Evolutionary conservation across 1,140 invertebrate genomes (phyloP).

Genomic region (Sycophaga agraensis): DNA sequence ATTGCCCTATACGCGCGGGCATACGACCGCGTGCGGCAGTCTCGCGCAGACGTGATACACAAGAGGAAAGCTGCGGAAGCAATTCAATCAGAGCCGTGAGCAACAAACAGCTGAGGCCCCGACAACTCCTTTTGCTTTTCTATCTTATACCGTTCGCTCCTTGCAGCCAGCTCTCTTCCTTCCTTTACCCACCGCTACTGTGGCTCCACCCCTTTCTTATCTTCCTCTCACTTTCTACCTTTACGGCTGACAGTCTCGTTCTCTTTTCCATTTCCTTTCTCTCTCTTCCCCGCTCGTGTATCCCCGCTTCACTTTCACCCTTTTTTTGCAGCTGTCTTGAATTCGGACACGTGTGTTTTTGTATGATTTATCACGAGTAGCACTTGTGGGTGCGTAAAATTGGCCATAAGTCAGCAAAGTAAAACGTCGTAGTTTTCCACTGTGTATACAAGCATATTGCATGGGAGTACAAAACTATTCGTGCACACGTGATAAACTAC

Average conservation of each 20-base stretch:
- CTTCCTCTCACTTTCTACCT: constrained; percentile 7
- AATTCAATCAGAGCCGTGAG: constrained; percentile 51
- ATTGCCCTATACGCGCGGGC: constrained; percentile 8
- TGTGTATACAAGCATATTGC: no score
- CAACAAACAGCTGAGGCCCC: constrained; percentile 48
- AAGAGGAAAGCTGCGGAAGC: constrained; percentile 43
- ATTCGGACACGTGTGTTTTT: constrained; percentile 13
- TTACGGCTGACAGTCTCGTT: background rate
- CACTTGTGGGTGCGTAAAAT: constrained; percentile 21
- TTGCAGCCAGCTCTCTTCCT: constrained; percentile 6
- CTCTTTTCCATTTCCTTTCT: no score
- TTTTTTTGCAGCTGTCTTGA: background rate
- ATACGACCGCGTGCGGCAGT: constrained; percentile 27
- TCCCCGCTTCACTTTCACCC: constrained; percentile 5
- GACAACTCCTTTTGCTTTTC: constrained; percentile 35
- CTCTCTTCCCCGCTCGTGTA: background rate
- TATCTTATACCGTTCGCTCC: constrained; percentile 30
- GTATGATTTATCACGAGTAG: constrained; percentile 35
- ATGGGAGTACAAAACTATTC: no score
- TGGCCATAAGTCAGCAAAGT: constrained; percentile 23
- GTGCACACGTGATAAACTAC: no score
- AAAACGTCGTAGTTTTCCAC: no score
- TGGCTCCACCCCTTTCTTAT: background rate
- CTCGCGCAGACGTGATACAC: constrained; percentile 35
- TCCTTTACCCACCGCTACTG: no score